phyloP scores from a whole-genome alignment of 2,888 invertebrate genomes.

The Minunthozetes semirufus region DNA sequence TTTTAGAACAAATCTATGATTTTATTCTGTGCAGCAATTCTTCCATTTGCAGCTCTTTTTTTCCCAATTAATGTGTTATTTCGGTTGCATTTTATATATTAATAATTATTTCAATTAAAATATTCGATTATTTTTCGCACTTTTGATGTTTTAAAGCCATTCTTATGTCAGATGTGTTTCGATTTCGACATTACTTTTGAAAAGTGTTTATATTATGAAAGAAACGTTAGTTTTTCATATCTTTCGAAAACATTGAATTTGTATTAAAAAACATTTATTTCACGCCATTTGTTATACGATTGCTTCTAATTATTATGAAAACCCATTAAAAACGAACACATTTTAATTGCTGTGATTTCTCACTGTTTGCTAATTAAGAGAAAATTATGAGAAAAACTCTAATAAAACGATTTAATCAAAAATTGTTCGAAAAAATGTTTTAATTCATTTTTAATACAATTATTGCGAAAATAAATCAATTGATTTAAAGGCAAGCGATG shows the following conservation, averaged over 20 bases:
- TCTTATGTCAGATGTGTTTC: background rate
- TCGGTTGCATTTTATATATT: background rate
- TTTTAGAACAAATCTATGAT: background rate
- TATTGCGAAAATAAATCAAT: too few relatives aligned
- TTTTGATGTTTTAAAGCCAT: background rate
- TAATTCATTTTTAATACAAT: too few relatives aligned
- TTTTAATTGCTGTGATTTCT: background rate
- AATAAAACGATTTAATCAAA: too few relatives aligned
- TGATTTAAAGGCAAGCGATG: too few relatives aligned
- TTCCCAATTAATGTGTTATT: background rate
- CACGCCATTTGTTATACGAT: background rate
- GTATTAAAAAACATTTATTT: background rate
- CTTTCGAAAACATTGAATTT: background rate
- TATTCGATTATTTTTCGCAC: background rate
- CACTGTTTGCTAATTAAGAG: background rate
- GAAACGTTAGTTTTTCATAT: background rate
- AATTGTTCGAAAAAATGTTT: too few relatives aligned
- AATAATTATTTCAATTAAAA: background rate
- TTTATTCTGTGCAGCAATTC: background rate
- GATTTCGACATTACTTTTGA: too few relatives aligned
- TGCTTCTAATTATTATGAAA: background rate
- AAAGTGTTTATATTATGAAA: background rate
- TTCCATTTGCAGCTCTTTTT: conserved; percentile 11
- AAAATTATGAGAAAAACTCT: background rate
- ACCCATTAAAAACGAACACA: background rate